These are phyloP conservation scores for Echinarachnius parma DNA, from an alignment of 53 echinoderm and acorn worm genomes.

Conservation along the genomic window DNA sequence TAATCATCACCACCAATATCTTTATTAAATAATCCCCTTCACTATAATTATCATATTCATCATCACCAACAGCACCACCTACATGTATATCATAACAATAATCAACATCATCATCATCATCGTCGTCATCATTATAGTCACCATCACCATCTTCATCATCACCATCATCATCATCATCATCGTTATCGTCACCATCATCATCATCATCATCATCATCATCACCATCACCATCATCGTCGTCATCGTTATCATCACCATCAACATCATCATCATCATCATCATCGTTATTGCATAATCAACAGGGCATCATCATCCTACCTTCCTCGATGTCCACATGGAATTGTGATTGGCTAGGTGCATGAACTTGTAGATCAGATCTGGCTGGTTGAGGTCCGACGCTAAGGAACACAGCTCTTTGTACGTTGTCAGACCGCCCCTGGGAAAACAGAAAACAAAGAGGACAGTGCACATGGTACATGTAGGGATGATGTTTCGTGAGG, in stretches of 20 bases:
- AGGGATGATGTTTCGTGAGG: background rate
- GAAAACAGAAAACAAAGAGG: background rate
- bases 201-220: constrained; percentile 13
- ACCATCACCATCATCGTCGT: constrained; percentile 8
- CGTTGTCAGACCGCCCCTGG: constrained; percentile 76
- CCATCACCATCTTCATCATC: too few relatives aligned
- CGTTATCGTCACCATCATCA: constrained; percentile 9
- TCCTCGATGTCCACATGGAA: constrained; percentile 96
- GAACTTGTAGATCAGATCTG: constrained; percentile 96
- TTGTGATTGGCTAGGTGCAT: constrained; percentile 98
- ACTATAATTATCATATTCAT: too few relatives aligned
- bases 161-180: constrained; percentile 19
- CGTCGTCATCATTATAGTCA: too few relatives aligned
- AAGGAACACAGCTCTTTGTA: constrained; percentile 91
- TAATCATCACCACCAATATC: too few relatives aligned
- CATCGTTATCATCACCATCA: constrained; percentile 12
- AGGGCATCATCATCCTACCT: constrained; percentile 58
- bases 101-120: too few relatives aligned
- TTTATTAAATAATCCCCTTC: too few relatives aligned
- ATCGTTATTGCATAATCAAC: constrained; percentile 5
- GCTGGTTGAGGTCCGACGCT: constrained; percentile 96
- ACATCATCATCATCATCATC: constrained; percentile 16
- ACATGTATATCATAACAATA: too few relatives aligned
- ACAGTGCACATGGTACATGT: background rate
- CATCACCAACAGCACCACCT: too few relatives aligned